phyloP scores from a whole-genome alignment of 1,140 invertebrate genomes.

The Drosophila ironensis region DNA sequence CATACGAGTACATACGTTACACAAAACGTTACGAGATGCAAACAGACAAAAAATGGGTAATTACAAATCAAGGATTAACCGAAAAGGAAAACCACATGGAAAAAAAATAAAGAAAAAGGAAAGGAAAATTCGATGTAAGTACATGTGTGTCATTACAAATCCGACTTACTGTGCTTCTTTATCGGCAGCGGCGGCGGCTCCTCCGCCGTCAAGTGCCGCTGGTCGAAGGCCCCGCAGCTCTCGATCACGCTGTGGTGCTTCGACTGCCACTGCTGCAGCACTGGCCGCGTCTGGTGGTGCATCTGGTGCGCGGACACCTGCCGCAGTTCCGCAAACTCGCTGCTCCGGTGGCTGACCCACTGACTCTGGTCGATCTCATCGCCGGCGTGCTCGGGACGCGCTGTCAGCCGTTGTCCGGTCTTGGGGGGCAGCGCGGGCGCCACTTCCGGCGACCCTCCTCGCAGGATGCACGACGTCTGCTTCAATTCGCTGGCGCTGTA shows the following conservation, averaged over 20 bases:
- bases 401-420: constrained; percentile 61
- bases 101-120: constrained; percentile 40
- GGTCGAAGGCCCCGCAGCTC: constrained; percentile 55
- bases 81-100: constrained; percentile 1
- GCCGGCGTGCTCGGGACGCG: constrained; percentile 88
- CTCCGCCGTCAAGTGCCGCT: constrained; percentile 82
- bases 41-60: constrained; percentile 22
- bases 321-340: constrained; percentile 61
- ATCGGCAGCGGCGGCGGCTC: constrained; percentile 88
- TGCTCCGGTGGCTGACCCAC: constrained; percentile 29
- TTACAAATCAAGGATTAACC: not conserved
- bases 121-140: constrained; percentile 49
- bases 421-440: constrained; percentile 88
- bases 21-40: constrained; percentile 26
- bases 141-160: constrained; percentile 34
- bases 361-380: constrained; percentile 82
- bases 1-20: not conserved
- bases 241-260: constrained; percentile 78
- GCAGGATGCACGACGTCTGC: constrained; percentile 4
- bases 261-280: constrained; percentile 62
- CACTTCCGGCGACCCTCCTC: constrained; percentile 19
- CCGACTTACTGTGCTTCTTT: constrained; percentile 95
- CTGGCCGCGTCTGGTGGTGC: constrained; percentile 34
- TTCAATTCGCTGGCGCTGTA: constrained; percentile 42
- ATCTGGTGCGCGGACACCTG: constrained; percentile 51